Conservation (phyloP, 2,797 vertebrate genomes). For the Vireo griseus region DNA sequence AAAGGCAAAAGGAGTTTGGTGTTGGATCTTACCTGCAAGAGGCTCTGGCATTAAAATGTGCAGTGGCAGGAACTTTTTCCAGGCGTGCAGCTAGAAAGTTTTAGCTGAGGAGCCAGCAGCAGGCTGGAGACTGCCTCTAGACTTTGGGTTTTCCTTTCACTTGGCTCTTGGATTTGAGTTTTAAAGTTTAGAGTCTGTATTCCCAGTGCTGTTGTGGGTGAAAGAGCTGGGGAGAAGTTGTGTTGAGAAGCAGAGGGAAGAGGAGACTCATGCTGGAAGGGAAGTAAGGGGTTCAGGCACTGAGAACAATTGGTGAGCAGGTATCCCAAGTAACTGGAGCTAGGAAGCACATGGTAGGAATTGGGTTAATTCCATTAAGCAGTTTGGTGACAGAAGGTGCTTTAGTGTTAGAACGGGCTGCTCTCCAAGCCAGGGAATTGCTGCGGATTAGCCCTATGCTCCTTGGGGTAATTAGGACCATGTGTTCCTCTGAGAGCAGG, state of each 20-base stretch:
- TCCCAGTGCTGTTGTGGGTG: constrained; percentile 41
- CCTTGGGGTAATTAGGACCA: constrained; percentile 81
- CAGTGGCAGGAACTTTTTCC: neutral
- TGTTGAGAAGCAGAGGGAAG: neutral
- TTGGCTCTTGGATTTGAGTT: neutral
- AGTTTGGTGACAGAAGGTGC: constrained; percentile 84
- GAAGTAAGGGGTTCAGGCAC: constrained; percentile 60
- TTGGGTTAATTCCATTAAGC: constrained; percentile 85
- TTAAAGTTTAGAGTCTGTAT: neutral
- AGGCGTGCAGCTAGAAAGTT: neutral
- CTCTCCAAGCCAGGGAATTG: constrained; percentile 74
- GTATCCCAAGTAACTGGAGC: constrained; percentile 74
- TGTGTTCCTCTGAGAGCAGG: constrained; percentile 76
- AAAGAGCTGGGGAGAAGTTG: constrained; percentile 27
- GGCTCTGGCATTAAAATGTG: neutral
- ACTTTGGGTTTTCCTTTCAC: neutral
- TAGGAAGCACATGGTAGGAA: constrained; percentile 78
- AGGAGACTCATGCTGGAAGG: constrained; percentile 1
- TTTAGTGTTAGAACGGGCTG: constrained; percentile 77
- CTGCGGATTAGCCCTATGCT: constrained; percentile 76
- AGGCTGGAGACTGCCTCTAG: neutral
- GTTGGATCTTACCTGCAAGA: neutral
- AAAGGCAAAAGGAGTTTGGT: neutral
- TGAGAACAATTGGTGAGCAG: constrained; percentile 74
- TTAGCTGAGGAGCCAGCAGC: neutral